Percentiles rank a stretch among this genome's conserved stretches.
These are phyloP conservation scores for Drosophila ananassae DNA, from an alignment of 1,140 invertebrate genomes.

Conservation along the genomic window DNA sequence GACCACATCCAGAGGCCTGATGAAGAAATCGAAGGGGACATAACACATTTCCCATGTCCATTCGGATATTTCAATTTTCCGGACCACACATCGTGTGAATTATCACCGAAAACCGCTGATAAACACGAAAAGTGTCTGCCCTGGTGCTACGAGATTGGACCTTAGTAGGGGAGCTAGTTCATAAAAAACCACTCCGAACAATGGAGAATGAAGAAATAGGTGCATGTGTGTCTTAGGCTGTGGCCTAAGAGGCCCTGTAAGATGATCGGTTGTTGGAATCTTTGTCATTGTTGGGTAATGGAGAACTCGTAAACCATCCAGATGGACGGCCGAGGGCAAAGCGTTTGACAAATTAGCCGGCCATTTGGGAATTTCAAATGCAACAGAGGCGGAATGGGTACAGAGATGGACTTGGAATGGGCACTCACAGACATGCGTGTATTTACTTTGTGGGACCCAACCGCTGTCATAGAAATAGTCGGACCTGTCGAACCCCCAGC, in stretches of 20 bases:
- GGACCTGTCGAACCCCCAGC: conserved; percentile 9
- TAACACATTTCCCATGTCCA: conserved; percentile 29
- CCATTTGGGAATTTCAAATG: conserved; percentile 57
- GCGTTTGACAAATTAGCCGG: conserved; percentile 71
- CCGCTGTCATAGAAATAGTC: conserved; percentile 1
- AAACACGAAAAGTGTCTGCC: conserved; percentile 25
- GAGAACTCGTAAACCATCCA: conserved; percentile 31
- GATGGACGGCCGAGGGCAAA: conserved; percentile 15
- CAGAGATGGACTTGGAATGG: conserved; percentile 1
- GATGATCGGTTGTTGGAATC: conserved; percentile 34
- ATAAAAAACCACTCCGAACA: conserved; percentile 40
- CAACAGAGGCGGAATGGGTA: not conserved
- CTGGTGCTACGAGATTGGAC: conserved; percentile 34
- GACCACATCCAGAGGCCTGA: conserved; percentile 34
- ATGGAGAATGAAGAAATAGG: conserved; percentile 13
- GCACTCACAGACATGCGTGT: conserved; percentile 7
- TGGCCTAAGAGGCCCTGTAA: conserved; percentile 13
- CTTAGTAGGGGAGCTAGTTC: conserved; percentile 4
- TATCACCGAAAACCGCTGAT: conserved; percentile 41
- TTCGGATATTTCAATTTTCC: conserved; percentile 23
- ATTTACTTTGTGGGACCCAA: conserved; percentile 45
- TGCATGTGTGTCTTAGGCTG: not conserved
- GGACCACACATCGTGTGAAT: conserved; percentile 64
- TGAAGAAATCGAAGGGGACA: conserved; percentile 20
- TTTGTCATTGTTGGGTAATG: conserved; percentile 51